phyloP scores from a whole-genome alignment of 2,888 invertebrate genomes.

The Campopleginae sp. region DNA sequence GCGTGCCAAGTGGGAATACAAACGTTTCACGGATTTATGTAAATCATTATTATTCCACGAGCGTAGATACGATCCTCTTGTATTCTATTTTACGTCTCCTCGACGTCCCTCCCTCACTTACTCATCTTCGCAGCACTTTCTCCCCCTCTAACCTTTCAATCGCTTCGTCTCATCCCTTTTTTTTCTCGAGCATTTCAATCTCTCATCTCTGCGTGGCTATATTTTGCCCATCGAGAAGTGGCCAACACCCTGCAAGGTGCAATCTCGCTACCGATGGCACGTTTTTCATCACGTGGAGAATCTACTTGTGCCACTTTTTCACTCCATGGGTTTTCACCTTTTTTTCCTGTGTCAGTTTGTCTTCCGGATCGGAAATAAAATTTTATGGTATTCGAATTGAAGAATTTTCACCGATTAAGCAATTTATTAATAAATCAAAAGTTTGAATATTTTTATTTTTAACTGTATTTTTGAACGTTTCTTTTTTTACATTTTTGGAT shows the following conservation, averaged over 20 bases:
- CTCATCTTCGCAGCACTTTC: slow-evolving; percentile 15
- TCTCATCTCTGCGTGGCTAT: neutral
- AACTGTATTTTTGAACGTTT: too few relatives aligned
- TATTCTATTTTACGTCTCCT: slow-evolving; percentile 35
- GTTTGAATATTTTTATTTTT: too few relatives aligned
- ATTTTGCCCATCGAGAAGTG: slow-evolving; percentile 41
- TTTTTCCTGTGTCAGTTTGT: neutral
- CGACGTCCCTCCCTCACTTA: slow-evolving; percentile 4
- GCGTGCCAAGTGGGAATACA: slow-evolving; percentile 44
- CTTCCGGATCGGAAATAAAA: neutral
- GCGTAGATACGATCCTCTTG: slow-evolving; percentile 50
- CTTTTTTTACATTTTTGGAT: too few relatives aligned
- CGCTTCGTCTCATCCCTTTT: slow-evolving; percentile 3
- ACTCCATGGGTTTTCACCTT: neutral
- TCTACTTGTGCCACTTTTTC: slow-evolving; percentile 33
- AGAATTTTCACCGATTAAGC: too few relatives aligned
- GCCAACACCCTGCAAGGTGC: slow-evolving; percentile 18
- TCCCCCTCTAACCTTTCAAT: neutral
- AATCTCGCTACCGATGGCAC: slow-evolving; percentile 38
- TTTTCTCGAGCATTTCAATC: slow-evolving; percentile 51
- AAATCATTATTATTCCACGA: slow-evolving; percentile 65
- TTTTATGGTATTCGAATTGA: slow-evolving; percentile 16
- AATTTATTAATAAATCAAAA: too few relatives aligned
- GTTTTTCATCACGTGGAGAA: slow-evolving; percentile 39
- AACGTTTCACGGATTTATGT: slow-evolving; percentile 65